These are phyloP conservation scores for Mythimna loreyi DNA, from an alignment of 2,888 invertebrate genomes.

Conservation along the genomic window DNA sequence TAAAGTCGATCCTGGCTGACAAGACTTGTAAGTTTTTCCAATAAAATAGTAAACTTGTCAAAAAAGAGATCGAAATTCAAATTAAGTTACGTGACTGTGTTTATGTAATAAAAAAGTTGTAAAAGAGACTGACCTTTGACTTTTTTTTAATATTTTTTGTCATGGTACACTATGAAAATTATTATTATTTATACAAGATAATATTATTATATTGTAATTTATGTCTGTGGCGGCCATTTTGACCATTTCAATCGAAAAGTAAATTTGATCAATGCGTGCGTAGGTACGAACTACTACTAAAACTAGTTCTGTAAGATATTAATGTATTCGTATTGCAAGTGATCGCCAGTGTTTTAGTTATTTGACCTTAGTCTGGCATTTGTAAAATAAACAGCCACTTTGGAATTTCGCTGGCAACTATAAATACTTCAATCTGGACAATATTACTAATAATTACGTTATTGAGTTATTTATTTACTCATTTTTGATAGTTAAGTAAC, in stretches of 20 bases:
- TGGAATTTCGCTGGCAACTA: slow-evolving; percentile 62
- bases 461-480: not conserved
- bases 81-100: not conserved
- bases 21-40: too few relatives aligned
- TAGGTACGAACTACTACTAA: slow-evolving; percentile 53
- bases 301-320: slow-evolving; percentile 66
- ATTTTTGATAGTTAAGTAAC: not conserved
- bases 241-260: slow-evolving; percentile 44
- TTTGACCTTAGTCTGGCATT: slow-evolving; percentile 67
- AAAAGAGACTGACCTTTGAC: too few relatives aligned
- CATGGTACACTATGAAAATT: too few relatives aligned
- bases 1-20: not conserved
- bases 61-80: not conserved
- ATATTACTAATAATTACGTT: slow-evolving; percentile 1
- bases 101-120: too few relatives aligned
- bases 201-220: too few relatives aligned
- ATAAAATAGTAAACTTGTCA: too few relatives aligned
- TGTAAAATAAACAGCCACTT: slow-evolving; percentile 64
- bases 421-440: slow-evolving; percentile 19
- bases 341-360: slow-evolving; percentile 68
- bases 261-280: slow-evolving; percentile 41
- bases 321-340: slow-evolving; percentile 69
- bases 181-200: too few relatives aligned
- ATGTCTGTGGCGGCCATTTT: not conserved
- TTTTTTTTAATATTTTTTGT: too few relatives aligned